Evolutionary conservation across 2,113 vertebrate species (phyloP).

Genomic region (Speoplatyrhinus poulsoni): DNA sequence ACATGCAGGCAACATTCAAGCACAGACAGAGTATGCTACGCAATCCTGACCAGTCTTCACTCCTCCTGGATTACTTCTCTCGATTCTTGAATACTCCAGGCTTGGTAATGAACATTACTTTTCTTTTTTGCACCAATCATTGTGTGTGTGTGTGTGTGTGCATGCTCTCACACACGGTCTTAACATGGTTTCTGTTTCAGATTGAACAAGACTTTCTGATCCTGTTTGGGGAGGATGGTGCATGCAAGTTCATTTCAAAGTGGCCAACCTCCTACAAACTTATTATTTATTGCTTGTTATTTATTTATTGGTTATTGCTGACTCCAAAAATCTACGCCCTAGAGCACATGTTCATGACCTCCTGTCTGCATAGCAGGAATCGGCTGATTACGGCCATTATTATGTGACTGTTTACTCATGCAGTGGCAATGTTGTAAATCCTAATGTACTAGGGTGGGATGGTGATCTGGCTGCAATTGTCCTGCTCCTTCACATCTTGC

Average conservation of each 20-base stretch:
- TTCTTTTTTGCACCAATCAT: background rate
- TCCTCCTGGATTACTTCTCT: conserved; percentile 26
- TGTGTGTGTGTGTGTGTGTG: background rate
- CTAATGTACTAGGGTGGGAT: conserved; percentile 15
- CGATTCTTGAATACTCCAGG: conserved; percentile 32
- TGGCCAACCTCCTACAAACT: conserved; percentile 39
- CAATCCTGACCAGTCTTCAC: conserved; percentile 27
- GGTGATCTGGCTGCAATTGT: conserved; percentile 13
- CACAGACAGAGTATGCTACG: conserved; percentile 27
- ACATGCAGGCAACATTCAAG: conserved; percentile 36
- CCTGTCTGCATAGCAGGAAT: conserved; percentile 1
- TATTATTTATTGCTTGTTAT: no score
- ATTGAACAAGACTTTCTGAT: conserved; percentile 35
- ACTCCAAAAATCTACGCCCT: conserved; percentile 10
- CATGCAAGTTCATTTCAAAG: conserved; percentile 23
- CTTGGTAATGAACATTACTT: conserved; percentile 17
- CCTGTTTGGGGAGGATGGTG: conserved; percentile 34
- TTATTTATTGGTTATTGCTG: conserved; percentile 18
- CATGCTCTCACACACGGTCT: background rate
- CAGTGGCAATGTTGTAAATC: background rate
- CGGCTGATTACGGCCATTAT: background rate
- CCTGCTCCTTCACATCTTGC: conserved; percentile 15
- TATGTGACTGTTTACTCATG: background rate
- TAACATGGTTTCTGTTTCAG: conserved; percentile 4
- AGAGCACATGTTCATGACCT: conserved; percentile 22